Conservation (phyloP, 1,140 invertebrate species). For the Mylabris phalerata region DNA sequence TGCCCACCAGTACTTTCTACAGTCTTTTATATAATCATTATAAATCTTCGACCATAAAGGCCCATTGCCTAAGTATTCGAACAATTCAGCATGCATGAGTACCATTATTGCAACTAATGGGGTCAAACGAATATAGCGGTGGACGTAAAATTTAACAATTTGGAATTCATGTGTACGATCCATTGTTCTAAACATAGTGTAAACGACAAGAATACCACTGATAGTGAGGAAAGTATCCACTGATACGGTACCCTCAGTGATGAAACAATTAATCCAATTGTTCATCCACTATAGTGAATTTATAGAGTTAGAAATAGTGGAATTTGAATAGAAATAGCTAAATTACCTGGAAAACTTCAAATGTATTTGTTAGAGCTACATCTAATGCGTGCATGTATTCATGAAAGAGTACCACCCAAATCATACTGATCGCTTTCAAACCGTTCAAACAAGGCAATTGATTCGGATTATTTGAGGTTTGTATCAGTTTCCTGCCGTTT, state of each 20-base stretch:
- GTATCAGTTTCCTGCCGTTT: slow-evolving; percentile 23
- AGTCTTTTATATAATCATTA: slow-evolving; percentile 23
- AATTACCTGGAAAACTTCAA: background rate
- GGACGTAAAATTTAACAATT: slow-evolving; percentile 21
- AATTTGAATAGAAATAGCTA: background rate
- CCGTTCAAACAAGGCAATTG: slow-evolving; percentile 47
- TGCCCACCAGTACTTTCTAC: slow-evolving; percentile 49
- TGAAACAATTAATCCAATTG: slow-evolving; percentile 25
- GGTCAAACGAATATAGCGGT: slow-evolving; percentile 46
- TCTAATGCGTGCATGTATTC: background rate
- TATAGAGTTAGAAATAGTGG: background rate
- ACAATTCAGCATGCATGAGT: slow-evolving; percentile 47
- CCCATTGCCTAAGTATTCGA: slow-evolving; percentile 50
- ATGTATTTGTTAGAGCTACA: background rate
- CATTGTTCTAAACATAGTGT: slow-evolving; percentile 44
- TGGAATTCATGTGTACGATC: slow-evolving; percentile 33
- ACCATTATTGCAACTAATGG: slow-evolving; percentile 51
- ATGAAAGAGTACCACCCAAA: slow-evolving; percentile 50
- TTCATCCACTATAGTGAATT: slow-evolving; percentile 1
- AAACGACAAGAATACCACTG: slow-evolving; percentile 54
- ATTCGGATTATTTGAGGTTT: slow-evolving; percentile 10
- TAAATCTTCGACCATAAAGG: slow-evolving; percentile 43
- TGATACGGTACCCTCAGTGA: slow-evolving; percentile 38
- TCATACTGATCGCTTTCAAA: slow-evolving; percentile 46
- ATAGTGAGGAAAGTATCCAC: slow-evolving; percentile 53